Evolutionary conservation across 2,888 invertebrate genomes (phyloP), one percentile per base, ranked within the genome.

Genomic region (Limnephilus marmoratus): DNA sequence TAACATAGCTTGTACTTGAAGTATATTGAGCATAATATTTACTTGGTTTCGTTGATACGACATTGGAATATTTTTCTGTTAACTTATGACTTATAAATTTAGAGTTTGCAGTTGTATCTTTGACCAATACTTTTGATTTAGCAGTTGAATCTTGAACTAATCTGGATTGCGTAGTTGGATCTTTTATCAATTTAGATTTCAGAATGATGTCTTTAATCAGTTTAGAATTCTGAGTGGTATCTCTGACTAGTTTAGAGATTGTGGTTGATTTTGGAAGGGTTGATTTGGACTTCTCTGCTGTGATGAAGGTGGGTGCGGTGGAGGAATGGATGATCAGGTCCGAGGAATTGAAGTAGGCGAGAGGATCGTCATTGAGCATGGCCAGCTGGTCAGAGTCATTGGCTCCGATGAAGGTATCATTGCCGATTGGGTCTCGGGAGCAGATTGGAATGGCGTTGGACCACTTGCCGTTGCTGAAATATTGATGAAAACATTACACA

Each of bases 381-480:
- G 95, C 96, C 85, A 93, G 49, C 81, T 91, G 92, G 31, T 96
- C 92, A 0, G 95, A 94, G 89, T 96, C 96, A 0, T 93, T 92
- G 29, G 68, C 45, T 68, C 91, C 91, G 81, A 93, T 91, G 88
- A 86, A 91, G 0, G 93, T 93, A 41, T 93, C 93, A 81, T 93
- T 93, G 95, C 94, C 1, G 95, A 94, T 93, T 95, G 95, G 95
- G 81, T 95, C 94, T 29, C 96, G 95, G 1, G 96, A 94, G 95
- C 98, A 98, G 11, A 97, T 97, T 0, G 98, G 98, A 94, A 98
- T 98, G 1, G 98, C 97, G 94, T 97, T 98, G 0, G 98, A 98
- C 98, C 98, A 98, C 96, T 98, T 98, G 93, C 98, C 98, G 95
- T 97, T 98, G 94, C 97, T 97, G 95, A 97, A 93, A 93, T 24